Percentiles rank a stretch among this genome's conserved stretches.
Evolutionary conservation across 1,140 invertebrate genomes (phyloP).

Genomic region (Drosophila mauritiana): DNA sequence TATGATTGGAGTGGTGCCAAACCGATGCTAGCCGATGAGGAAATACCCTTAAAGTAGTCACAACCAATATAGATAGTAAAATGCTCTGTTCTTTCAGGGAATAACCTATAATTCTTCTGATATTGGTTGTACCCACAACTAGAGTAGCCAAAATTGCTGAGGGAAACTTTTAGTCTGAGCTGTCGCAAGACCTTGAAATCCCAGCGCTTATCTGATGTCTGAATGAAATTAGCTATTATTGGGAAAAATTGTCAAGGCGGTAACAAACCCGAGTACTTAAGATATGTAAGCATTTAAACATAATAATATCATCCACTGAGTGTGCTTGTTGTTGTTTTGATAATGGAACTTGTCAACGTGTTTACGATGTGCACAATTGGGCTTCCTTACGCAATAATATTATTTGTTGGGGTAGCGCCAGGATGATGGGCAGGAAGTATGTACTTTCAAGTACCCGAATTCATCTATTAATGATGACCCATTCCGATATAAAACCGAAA

Average conservation of each 20-base stretch:
- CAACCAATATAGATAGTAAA: background rate
- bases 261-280: conserved; percentile 8
- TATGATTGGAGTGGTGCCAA: conserved; percentile 6
- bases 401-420: background rate
- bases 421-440: background rate
- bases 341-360: background rate
- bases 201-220: conserved; percentile 27
- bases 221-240: conserved; percentile 37
- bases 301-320: conserved; percentile 18
- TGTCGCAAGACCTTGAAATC: conserved; percentile 29
- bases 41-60: background rate
- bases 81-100: no score
- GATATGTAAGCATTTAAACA: conserved; percentile 10
- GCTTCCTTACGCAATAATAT: conserved; percentile 7
- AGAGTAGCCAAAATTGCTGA: background rate
- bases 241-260: conserved; percentile 34
- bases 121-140: background rate
- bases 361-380: background rate
- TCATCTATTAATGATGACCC: background rate
- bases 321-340: background rate
- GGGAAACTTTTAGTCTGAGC: conserved; percentile 6
- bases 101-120: background rate
- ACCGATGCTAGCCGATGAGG: background rate
- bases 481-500: background rate
- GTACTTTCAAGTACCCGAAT: no score